A percentile compares a stretch with the other conserved stretches of the same genome.
Conservation (phyloP, 2,797 vertebrate species). For the Euthynnus affinis region DNA sequence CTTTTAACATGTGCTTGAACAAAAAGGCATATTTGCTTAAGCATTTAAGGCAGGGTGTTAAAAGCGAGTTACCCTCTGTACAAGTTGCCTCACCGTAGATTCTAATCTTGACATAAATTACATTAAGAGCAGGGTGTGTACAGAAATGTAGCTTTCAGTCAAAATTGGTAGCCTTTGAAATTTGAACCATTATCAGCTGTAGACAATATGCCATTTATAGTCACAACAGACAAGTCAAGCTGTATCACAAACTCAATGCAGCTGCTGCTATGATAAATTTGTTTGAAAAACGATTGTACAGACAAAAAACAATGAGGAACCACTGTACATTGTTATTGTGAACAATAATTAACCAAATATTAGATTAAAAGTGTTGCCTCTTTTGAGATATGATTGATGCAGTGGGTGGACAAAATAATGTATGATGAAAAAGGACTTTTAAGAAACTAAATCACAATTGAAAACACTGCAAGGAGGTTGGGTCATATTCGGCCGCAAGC, state of each 20-base stretch:
- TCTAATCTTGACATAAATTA: conserved; percentile 70
- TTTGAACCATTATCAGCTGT: conserved; percentile 62
- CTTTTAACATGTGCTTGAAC: conserved; percentile 47
- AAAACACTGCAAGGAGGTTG: conserved; percentile 14
- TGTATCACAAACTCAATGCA: conserved; percentile 35
- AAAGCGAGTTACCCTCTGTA: conserved; percentile 42
- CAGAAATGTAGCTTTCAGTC: conserved; percentile 55
- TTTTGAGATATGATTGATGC: conserved; percentile 29
- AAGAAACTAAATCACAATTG: not conserved
- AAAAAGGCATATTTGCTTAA: conserved; percentile 61
- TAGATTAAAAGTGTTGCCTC: conserved; percentile 7
- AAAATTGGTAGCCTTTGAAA: conserved; percentile 67
- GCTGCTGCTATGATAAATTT: conserved; percentile 48
- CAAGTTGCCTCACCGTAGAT: conserved; percentile 45
- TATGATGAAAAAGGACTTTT: not conserved
- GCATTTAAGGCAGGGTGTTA: conserved; percentile 57
- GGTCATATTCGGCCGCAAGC: not conserved
- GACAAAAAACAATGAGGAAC: conserved; percentile 34
- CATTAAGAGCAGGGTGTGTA: conserved; percentile 71
- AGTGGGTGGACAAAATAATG: conserved; percentile 7
- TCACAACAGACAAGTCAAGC: conserved; percentile 55
- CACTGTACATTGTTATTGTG: conserved; percentile 30
- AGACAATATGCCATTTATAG: conserved; percentile 64
- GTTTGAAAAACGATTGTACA: conserved; percentile 63
- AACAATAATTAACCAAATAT: conserved; percentile 48